Evolutionary conservation across 1,140 invertebrate species (phyloP), one percentile per base, ranked within the genome.

Genomic region (Chelonus insularis): DNA sequence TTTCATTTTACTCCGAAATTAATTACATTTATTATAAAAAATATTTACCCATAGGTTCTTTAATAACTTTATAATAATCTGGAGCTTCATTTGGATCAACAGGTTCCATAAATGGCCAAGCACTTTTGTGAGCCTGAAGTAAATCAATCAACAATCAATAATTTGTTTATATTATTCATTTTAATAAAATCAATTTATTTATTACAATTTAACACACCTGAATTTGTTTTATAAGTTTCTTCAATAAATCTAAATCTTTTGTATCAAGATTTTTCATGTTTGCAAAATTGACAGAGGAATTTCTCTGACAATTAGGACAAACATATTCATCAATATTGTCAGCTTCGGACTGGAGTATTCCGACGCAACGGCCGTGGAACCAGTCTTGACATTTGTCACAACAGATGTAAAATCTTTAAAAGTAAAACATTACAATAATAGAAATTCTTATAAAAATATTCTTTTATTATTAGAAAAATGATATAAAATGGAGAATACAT

Each of bases 351-450:
- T 96, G 94, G 25, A 97, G 82, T 70, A 98, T 95, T 8, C 96
- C 96, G 6, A 99, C 96, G 80, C 97, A 99, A 52, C 93, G 85
- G 3, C 96, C 96, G 78, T 99, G 97, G 82, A 98, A 99, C 97
- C 97, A 99, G 79, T 98, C 95, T 79, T 98, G 94, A 82, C 97
- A 99, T 51, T 90, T 88, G 79, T 99, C 97, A 81, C 97, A 99
- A 70, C 95, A 97, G 71, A 99, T 98, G 76, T 96, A 96, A 86
- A 96, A 94, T 72, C 91, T 92, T 67, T 20, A 80, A 72, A 67
- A 59, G 68, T 63, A 56, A 1, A 55, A n/a, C n/a, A 61, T 5
- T 8, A 23, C 37, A 37, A 39, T 37, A 37, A 20, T 41, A 20
- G 51, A n/a, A n/a, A n/a, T n/a, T n/a, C n/a, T n/a, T n/a, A n/a